Conservation (phyloP, 2,113 vertebrate species). For the Saccopteryx leptura region DNA sequence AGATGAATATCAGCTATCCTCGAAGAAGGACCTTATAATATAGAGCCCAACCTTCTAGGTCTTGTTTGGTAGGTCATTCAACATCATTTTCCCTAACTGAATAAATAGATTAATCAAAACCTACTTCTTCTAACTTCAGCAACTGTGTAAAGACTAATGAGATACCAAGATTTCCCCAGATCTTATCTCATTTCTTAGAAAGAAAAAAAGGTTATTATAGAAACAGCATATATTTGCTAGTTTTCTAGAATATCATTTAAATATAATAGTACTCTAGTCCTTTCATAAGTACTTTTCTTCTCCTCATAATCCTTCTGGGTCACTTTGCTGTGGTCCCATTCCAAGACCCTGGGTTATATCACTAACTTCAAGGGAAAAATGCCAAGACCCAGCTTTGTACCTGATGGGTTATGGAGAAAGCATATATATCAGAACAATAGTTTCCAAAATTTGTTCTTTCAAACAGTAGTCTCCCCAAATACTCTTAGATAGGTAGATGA, state of each 20-base stretch:
- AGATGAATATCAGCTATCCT: conserved; percentile 52
- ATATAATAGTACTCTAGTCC: conserved; percentile 27
- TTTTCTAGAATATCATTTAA: conserved; percentile 37
- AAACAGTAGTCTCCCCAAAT: not conserved
- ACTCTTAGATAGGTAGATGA: not conserved
- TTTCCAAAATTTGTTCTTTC: conserved; percentile 39
- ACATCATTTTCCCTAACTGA: conserved; percentile 30
- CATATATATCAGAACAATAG: not conserved
- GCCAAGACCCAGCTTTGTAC: conserved; percentile 49
- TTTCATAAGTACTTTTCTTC: conserved; percentile 44
- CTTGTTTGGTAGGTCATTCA: conserved; percentile 31
- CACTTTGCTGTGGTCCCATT: conserved; percentile 35
- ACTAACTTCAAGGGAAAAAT: conserved; percentile 27
- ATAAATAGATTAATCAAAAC: conserved; percentile 46
- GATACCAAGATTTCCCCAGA: conserved; percentile 36
- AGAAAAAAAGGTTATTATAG: not conserved
- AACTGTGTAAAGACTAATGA: conserved; percentile 47
- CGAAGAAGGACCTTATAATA: conserved; percentile 38
- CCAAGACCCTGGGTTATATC: conserved; percentile 28
- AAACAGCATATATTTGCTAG: conserved; percentile 47
- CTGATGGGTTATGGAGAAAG: conserved; percentile 47
- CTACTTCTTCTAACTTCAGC: conserved; percentile 25
- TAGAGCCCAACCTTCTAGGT: conserved; percentile 35
- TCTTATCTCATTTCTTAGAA: conserved; percentile 48
- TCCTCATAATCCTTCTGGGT: conserved; percentile 12